Base-by-base conservation (phyloP, 2,797 vertebrate species). In the Lepidocolaptes lacrymiger region DNA sequence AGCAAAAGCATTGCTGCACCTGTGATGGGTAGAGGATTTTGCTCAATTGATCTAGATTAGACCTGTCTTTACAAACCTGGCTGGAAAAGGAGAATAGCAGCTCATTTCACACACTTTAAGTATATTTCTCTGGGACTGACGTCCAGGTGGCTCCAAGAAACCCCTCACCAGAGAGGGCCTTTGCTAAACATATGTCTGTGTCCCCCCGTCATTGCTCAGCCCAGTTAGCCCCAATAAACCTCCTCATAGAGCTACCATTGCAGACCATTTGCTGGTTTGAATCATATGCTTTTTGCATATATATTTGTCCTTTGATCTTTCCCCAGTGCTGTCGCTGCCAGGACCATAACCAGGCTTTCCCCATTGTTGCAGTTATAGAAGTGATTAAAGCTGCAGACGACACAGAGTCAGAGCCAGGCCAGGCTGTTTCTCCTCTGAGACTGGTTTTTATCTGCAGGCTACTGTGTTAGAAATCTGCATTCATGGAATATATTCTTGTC, bases 381-480 rank as follows among this genome's bases (percentile, higher is more conserved):
- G 49, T 30, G 44, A 81, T 76, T 85, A 76, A 85, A 89, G n/a
- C 67, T 77, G 63, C 66, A 85, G 68, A 78, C 62, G 71, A 87
- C 12, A 14, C n/a, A 76, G 67, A 63, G 9, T 4, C 34, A 63
- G 44, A 85, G 39, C 8, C 44, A 86, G 68, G 55, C 43, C 63
- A 92, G 44, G 22, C 23, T 81, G 36, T 81, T 94, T 78, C n/a
- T 21, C 54, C 7, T 36, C 54, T 26, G 36, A 92, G 39, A 55
- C 6, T 82, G 34, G 7, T 89, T 93, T 96, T 92, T 52, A 77
- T 63, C 63, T 77, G 55, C 63, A 54, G 10, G 6, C 9, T 66
- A 7, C 7, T 81, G 21, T 63, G 24, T 32, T 67, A 75, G 26
- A 69, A 83, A 84, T 71, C 54, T 77, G 37, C 14, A 75, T 81